phyloP scores from a whole-genome alignment of 2,797 vertebrate species.

The Phrynocephalus forsythii region DNA sequence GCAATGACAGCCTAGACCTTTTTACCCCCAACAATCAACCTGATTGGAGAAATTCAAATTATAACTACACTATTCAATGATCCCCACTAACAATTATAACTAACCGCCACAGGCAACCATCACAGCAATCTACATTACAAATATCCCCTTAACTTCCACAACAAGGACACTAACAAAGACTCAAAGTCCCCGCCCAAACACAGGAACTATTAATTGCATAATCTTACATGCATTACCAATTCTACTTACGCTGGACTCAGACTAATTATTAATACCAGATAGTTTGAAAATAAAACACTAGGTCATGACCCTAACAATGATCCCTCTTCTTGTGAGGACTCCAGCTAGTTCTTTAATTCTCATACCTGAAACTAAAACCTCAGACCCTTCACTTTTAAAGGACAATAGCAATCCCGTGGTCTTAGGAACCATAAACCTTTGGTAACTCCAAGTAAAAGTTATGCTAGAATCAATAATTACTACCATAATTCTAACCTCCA shows the following conservation, averaged over 20 bases:
- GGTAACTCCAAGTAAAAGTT: constrained; percentile 72
- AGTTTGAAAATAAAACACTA: constrained; percentile 24
- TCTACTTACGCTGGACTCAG: accelerated
- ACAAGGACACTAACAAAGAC: accelerated
- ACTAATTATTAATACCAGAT: accelerated
- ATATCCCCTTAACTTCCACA: no score
- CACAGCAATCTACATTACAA: accelerated
- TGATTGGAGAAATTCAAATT: accelerated
- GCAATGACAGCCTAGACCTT: accelerated
- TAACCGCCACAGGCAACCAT: accelerated
- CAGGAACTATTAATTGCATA: accelerated
- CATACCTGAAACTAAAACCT: accelerated
- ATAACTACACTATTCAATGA: constrained; percentile 8
- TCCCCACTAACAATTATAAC: accelerated
- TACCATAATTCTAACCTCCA: constrained; percentile 19
- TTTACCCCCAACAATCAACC: not conserved
- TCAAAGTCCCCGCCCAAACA: accelerated
- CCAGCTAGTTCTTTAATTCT: not conserved
- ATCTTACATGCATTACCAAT: accelerated
- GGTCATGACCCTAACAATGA: not conserved
- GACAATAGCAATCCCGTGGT: not conserved
- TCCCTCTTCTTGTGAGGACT: accelerated
- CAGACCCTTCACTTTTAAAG: not conserved
- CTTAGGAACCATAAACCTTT: not conserved
- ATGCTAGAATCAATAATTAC: no score